Base-by-base conservation (phyloP, 2,888 invertebrate species). In the Xestia xanthographa region DNA sequence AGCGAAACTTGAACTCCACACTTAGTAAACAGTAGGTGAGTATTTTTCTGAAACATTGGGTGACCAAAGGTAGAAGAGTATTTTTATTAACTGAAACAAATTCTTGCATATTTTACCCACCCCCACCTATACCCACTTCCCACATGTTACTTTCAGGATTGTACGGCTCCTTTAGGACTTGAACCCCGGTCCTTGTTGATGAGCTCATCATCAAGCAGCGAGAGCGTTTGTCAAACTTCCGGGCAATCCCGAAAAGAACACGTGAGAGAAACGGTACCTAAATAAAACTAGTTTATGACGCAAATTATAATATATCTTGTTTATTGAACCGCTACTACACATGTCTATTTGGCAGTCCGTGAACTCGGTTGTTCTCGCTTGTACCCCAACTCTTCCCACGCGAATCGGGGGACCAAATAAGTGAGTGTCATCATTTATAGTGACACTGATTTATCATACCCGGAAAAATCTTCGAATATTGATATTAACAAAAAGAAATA, bases 321-420 rank as follows among this genome's bases (percentile, higher is more conserved):
- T 58, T 60, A 78, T 72, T 12, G 48, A 77, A 77, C 58, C n/a
- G 50, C 22, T 73, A 74, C n/a, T 22, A 62, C 56, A 53, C 20
- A 45, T 76, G 38, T 72, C 17, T 26, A 56, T 69, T 48, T 22
- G 65, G 5, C 58, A 69, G 65, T 50, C 63, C 63, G 58, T 43
- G 80, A 70, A 69, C 80, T 75, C 56, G 48, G 48, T 6, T 48
- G 34, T 43, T 26, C 50, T 26, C 41, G 26, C 34, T 43, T 68
- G 20, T 50, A 69, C 38, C 77, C 80, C 34, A 81, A 38, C n/a
- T 63, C 70, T 68, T 79, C 82, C 71, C 82, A 82, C 82, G 75
- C 48, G 11, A 56, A 65, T 71, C 41, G 71, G 14, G 22, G 12
- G 17, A 34, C 65, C 56, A 58, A 72, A 77, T 65, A 41, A 72